Evolutionary conservation across 2,888 invertebrate genomes (phyloP), one percentile per base, ranked within the genome.

Genomic region (Aporophyla lueneburgensis): DNA sequence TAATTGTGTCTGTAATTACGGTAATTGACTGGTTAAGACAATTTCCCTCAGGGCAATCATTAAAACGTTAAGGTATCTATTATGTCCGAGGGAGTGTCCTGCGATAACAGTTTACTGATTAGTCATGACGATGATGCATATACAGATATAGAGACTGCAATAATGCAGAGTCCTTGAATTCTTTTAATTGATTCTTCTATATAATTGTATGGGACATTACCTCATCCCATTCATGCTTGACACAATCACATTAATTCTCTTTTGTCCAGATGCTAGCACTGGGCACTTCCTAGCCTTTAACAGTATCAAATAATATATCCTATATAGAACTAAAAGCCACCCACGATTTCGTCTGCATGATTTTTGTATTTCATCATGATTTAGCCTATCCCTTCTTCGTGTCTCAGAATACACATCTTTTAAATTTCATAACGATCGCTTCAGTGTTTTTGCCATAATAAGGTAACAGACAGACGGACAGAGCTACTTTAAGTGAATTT

Each of bases 171-270:
- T 51, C 63, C 63, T 66, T 69, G 56, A 73, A 83, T 14, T 19
- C 1, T n/a, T 71, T 58, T 71, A 72, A 83, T 62, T 70, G 24
- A 59, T 78, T 67, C n/a, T 24, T n/a, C 6, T 16, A 27, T 73
- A 27, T 5, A 33, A 27, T 54, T 56, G 21, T 56, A 61, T 59
- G 19, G 53, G 5, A 43, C 5, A 56, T 71, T 77, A 71, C 54
- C 43, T 83, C 78, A 78, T 71, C 43, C 33, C 12, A 68, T 83
- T 71, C 63, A 80, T 56, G 24, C 21, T 49, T n/a, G 54, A 21
- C 14, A 69, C 68, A 81, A 72, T 61, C 0, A 51, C 49, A 40
- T 46, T 1, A 7, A 58, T 53, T 4, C 21, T 21, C 59, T 43
- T 68, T 71, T 43, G 14, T 61, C 12, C 6, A 16, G 49, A 81